Base-by-base conservation (phyloP, 2,113 vertebrate species). In the Cyphomyrus discorhynchus region DNA sequence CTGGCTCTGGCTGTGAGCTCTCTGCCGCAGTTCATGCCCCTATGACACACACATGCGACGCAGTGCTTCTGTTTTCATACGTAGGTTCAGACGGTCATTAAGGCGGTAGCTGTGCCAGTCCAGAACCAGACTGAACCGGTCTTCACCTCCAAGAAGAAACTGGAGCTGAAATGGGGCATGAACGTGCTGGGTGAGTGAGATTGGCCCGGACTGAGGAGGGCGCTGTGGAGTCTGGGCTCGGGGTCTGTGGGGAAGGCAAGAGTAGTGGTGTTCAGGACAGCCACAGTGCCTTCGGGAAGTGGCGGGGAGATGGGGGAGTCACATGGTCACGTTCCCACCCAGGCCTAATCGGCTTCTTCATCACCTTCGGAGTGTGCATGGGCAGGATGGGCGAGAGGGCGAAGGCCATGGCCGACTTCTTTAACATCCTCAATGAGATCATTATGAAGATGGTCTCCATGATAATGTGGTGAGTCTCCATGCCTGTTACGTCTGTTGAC, bases 271-370 rank as follows among this genome's bases (percentile, higher is more conserved):
- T 8, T 62, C 24, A 58, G 58, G 2, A 62, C 7, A 8, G 58
- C 2, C n/a, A 27, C 58, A 27, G 24, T 27, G 58, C 24, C 3
- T 11, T 66, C 2, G 0, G n/a, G 56, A 58, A 58, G 58, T 27
- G 58, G 35, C 5, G 15, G 39, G 35, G 39, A 42, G 46, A 45
- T 17, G 42, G 39, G 2, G 8, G 42, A 42, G 19, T 47, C 19
- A 56, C 47, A 39, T 19, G 53, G 15, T 58, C 87, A 15, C 50
- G n/a, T 19, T 70, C 39, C 31, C 82, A 7, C 89, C 53, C 89
- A 97, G 96, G 97, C 27, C 92, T 97, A 91, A 97, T 97, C 10
- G 96, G 96, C 35, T 97, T 97, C 94, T 97, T 97, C 94, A 96
- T 97, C 91, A 94, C 96, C 24, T 97, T 97, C 27, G 96, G 96